phyloP scores from a whole-genome alignment of 2,888 invertebrate species.

The Enoplolaimus lenunculus region DNA sequence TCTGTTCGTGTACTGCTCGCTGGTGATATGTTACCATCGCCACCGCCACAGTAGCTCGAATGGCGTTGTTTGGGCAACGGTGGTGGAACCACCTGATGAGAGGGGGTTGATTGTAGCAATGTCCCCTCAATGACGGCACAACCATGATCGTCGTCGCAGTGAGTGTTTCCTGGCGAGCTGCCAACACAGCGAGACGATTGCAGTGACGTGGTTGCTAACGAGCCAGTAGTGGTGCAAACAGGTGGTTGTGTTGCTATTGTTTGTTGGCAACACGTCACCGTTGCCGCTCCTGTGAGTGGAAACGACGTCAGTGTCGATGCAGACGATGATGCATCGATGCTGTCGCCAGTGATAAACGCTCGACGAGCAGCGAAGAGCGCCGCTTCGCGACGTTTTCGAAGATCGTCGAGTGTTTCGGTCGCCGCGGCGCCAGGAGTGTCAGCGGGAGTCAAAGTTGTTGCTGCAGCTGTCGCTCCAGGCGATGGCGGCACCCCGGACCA shows the following conservation, averaged over 20 bases:
- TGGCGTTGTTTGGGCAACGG: not conserved
- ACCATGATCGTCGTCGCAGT: too few relatives aligned
- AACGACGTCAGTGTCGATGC: constrained; percentile 22
- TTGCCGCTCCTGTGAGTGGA: not conserved
- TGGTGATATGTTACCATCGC: not conserved
- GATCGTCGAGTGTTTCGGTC: constrained; percentile 15
- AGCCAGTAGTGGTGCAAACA: not conserved
- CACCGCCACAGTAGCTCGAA: not conserved
- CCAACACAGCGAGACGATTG: not conserved
- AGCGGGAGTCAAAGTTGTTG: not conserved
- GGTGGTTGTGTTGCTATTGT: not conserved
- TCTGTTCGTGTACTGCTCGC: not conserved
- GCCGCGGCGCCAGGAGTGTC: not conserved
- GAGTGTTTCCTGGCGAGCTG: too few relatives aligned
- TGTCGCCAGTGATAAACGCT: constrained; percentile 32
- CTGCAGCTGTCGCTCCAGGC: not conserved
- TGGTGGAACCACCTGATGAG: too few relatives aligned
- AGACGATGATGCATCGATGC: not conserved
- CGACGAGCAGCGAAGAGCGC: constrained; percentile 32
- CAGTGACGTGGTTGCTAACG: not conserved
- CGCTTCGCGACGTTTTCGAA: constrained; percentile 27
- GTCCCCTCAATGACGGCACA: not conserved
- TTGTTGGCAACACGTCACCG: not conserved
- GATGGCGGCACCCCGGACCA: not conserved
- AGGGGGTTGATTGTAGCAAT: not conserved